These are phyloP conservation scores for Lanistes nyassanus DNA, from an alignment of 1,140 invertebrate genomes.

Conservation along the genomic window DNA sequence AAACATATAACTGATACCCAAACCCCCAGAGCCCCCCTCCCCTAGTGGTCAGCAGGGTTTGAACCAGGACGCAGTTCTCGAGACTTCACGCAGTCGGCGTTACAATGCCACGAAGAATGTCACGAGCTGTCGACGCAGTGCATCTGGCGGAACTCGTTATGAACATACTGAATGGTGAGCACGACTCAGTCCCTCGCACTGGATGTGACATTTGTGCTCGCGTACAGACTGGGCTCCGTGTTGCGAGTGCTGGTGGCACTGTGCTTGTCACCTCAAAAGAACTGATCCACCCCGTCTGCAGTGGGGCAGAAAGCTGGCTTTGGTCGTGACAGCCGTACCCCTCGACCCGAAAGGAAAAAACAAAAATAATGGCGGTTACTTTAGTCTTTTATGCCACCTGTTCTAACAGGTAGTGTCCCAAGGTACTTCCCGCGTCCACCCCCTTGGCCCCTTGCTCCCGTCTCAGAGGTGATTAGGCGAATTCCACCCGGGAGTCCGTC, in stretches of 20 bases:
- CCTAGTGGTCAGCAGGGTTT: no score
- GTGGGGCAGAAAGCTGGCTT: slow-evolving; percentile 9
- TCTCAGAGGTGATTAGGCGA: slow-evolving; percentile 18
- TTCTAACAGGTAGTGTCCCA: not conserved
- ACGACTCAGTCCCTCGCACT: no score
- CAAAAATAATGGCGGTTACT: slow-evolving; percentile 14
- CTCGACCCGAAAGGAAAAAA: not conserved
- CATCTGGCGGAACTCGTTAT: no score
- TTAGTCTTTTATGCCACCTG: slow-evolving; percentile 1
- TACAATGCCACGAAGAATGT: no score
- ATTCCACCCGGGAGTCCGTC: slow-evolving; percentile 22
- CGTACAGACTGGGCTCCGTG: no score
- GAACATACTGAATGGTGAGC: no score
- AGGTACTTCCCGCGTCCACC: slow-evolving; percentile 1
- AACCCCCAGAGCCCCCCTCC: no score
- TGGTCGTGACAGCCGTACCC: not conserved
- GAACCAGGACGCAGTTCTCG: no score
- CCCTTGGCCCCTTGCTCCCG: not conserved
- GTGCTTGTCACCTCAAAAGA: slow-evolving; percentile 18
- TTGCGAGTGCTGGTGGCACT: not conserved
- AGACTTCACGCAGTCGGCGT: no score
- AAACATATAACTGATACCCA: no score
- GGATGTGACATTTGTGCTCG: no score
- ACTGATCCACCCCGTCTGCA: not conserved
- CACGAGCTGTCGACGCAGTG: no score